These are phyloP conservation scores for Drosophila neonasuta DNA, from an alignment of 2,888 invertebrate genomes.

Conservation along the genomic window DNA sequence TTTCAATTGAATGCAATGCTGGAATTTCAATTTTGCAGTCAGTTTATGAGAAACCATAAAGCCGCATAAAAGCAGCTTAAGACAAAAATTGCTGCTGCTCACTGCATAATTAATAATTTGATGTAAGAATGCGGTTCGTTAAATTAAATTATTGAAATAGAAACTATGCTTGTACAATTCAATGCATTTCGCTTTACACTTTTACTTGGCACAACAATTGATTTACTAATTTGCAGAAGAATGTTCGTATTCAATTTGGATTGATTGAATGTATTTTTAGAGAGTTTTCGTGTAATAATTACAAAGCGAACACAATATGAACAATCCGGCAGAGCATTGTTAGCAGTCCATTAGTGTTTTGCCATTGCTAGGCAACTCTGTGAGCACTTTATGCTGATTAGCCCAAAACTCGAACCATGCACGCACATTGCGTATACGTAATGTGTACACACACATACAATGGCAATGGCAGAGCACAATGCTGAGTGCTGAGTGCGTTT, in stretches of 20 bases:
- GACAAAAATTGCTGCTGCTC: not conserved
- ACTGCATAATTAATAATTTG: not conserved
- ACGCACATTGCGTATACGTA: constrained; percentile 23
- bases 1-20: not conserved
- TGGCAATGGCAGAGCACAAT: not conserved
- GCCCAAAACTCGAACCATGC: not conserved
- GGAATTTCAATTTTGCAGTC: not conserved
- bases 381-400: constrained; percentile 16
- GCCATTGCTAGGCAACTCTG: constrained; percentile 7
- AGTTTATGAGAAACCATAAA: not conserved
- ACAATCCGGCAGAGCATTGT: not conserved
- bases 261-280: not conserved
- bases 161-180: not conserved
- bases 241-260: not conserved
- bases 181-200: not conserved
- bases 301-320: not conserved
- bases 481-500: constrained; percentile 7
- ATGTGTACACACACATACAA: not conserved
- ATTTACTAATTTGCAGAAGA: too few relatives aligned
- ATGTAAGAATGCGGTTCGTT: not conserved
- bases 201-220: too few relatives aligned
- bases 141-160: constrained; percentile 1
- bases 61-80: too few relatives aligned
- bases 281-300: not conserved
- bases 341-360: constrained; percentile 14